phyloP scores from a whole-genome alignment of 2,797 vertebrate genomes.

The Ispidina lecontei region DNA sequence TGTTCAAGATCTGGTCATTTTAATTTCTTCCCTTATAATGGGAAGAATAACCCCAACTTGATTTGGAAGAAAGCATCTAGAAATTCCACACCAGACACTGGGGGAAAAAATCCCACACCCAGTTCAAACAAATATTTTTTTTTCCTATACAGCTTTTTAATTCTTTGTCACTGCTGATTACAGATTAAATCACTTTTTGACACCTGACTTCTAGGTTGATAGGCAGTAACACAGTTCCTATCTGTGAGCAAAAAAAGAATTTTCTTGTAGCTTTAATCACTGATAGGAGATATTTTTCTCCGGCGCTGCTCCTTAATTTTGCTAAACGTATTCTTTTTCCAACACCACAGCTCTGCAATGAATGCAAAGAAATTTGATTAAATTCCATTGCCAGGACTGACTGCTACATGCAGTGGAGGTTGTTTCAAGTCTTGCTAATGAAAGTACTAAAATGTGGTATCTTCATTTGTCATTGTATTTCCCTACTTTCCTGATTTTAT shows the following conservation, averaged over 20 bases:
- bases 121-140: neutral
- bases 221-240: neutral
- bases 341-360: neutral
- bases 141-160: neutral
- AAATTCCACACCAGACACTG: neutral
- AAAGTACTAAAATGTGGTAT: neutral
- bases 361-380: neutral
- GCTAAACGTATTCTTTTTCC: neutral
- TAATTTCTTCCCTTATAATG: neutral
- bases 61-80: neutral
- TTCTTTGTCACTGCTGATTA: neutral
- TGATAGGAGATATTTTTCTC: conserved; percentile 11
- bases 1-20: neutral
- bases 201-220: neutral
- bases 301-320: neutral
- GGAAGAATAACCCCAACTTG: neutral
- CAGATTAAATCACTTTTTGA: neutral
- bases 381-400: neutral
- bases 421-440: neutral
- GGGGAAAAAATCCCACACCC: accelerated
- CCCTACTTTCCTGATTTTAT: neutral
- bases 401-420: neutral
- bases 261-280: conserved; percentile 5
- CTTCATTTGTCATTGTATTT: neutral
- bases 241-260: neutral